Evolutionary conservation across 2,113 vertebrate species (phyloP), one percentile per base, ranked within the genome.

Genomic region (Anguilla japonica): DNA sequence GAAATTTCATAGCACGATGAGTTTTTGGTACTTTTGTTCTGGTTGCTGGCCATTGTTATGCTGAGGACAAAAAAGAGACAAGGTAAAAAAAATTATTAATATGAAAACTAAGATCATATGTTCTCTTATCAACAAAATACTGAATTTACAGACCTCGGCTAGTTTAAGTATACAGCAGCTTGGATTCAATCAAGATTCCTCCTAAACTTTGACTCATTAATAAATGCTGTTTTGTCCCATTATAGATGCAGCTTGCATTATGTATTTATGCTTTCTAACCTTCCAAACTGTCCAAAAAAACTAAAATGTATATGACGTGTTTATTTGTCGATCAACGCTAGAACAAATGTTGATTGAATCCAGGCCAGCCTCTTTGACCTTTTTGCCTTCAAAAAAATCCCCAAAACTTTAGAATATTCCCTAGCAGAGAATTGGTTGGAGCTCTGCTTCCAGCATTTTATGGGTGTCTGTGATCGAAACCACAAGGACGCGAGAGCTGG

Each of bases 401-500:
- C 60, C 2, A 20, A 56, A 34, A 60, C 22, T 71, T 53, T 43
- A 82, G 3, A 15, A 46, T 50, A 75, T 46, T 83, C 50, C 41
- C 11, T 3, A 41, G 78, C 43, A 78, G 57, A 39, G 53, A 41
- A 91, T 85, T 22, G 79, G 88, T 90, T 92, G 41, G 86, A 85
- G 43, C 29, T 2, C 41, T 39, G 57, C 22, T 60, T 79, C 78
- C 83, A 87, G 83, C 20, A 22, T 46, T 71, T 87, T 84, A 83
- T 75, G 56, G 80, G 83, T n/a, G 41, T 91, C 94, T 93, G 89
- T 87, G 93, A 82, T 83, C 86, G 88, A 94, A 93, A 91, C 94
- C 94, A 94, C 91, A 94, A 84, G 81, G 94, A 93, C 91, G 92
- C 85, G 92, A 92, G 85, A 91, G 83, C 87, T 92, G 93, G 57